These are phyloP conservation scores for Ondatra zibethicus DNA, from an alignment of 2,113 vertebrate genomes.

Conservation along the genomic window DNA sequence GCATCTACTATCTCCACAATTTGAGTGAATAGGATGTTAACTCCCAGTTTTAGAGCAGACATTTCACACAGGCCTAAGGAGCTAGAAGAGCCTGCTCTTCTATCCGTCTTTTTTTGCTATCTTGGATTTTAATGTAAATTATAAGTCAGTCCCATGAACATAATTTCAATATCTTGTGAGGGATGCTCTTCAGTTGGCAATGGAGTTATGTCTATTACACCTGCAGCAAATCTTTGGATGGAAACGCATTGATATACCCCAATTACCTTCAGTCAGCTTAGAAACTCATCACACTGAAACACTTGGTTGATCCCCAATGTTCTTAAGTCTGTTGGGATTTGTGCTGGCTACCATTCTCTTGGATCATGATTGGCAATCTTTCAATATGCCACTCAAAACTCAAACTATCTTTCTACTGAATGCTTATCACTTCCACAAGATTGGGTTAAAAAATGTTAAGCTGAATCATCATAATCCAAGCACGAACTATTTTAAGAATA, in stretches of 20 bases:
- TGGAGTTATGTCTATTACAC: background rate
- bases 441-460: background rate
- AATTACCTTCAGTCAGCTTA: background rate
- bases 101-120: background rate
- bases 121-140: background rate
- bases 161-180: background rate
- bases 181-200: background rate
- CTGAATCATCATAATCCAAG: background rate
- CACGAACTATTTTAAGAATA: background rate
- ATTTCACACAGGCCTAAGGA: background rate
- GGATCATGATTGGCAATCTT: background rate
- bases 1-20: background rate
- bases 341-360: rapidly evolving
- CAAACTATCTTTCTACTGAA: background rate
- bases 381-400: background rate
- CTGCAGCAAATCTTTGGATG: background rate
- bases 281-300: background rate
- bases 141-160: background rate
- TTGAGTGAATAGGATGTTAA: background rate
- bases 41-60: background rate
- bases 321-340: background rate
- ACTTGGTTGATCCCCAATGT: background rate
- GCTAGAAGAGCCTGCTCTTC: background rate
- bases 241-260: background rate
- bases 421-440: too few species aligned